These are phyloP conservation scores for Pseudococcus viburni DNA, from an alignment of 2,888 invertebrate genomes.

Conservation along the genomic window DNA sequence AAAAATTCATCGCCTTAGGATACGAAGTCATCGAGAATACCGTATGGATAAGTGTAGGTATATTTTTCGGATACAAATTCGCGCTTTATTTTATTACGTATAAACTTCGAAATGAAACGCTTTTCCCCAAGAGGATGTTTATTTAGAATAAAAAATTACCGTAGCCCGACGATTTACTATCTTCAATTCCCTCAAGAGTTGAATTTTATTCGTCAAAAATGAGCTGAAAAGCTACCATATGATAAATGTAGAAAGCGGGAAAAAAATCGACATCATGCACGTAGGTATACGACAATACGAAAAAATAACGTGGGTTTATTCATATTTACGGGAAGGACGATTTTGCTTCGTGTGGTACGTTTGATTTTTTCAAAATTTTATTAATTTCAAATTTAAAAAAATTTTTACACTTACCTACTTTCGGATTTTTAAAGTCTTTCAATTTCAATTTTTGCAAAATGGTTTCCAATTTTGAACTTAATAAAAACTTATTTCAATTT, in stretches of 20 bases:
- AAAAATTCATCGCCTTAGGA: constrained; percentile 19
- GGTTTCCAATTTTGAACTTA: too few relatives aligned
- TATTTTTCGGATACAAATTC: constrained; percentile 12
- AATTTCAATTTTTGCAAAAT: too few relatives aligned
- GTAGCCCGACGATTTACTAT: constrained; percentile 3
- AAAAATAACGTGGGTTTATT: too few relatives aligned
- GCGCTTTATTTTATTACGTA: constrained; percentile 47
- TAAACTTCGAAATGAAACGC: constrained; percentile 28
- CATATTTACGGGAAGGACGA: too few relatives aligned
- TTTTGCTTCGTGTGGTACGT: too few relatives aligned
- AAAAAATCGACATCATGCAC: constrained; percentile 10
- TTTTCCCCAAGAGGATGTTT: constrained; percentile 23
- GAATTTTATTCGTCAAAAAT: constrained; percentile 54
- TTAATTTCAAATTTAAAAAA: too few relatives aligned
- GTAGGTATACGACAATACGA: neutral
- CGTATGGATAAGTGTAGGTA: neutral
- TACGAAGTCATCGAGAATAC: constrained; percentile 6
- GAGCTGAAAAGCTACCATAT: constrained; percentile 10
- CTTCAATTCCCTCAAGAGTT: neutral
- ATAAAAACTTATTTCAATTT: too few relatives aligned
- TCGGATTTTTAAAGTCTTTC: too few relatives aligned
- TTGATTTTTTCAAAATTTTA: too few relatives aligned
- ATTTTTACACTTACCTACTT: too few relatives aligned
- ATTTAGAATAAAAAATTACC: constrained; percentile 55
- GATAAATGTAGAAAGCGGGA: neutral